A percentile compares a stretch with the other conserved stretches of the same genome.
These are phyloP conservation scores for Thamnaconus septentrionalis DNA, from an alignment of 2,113 vertebrate genomes.

Conservation along the genomic window DNA sequence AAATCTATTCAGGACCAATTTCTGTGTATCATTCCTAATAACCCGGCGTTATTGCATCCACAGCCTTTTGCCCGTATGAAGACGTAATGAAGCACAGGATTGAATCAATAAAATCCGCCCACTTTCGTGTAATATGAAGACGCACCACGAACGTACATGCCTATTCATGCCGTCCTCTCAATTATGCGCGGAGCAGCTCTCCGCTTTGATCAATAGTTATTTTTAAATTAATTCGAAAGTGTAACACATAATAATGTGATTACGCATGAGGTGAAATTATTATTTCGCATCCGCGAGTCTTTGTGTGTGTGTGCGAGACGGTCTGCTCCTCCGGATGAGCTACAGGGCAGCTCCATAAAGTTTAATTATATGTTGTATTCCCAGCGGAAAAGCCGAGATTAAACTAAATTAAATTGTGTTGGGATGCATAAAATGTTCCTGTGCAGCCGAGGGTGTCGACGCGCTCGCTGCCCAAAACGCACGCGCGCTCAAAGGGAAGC, in stretches of 20 bases:
- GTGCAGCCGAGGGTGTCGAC: background rate
- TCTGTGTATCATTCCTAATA: slow-evolving; percentile 48
- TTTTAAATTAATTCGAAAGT: slow-evolving; percentile 66
- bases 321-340: slow-evolving; percentile 58
- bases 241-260: slow-evolving; percentile 63
- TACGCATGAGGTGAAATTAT: slow-evolving; percentile 60
- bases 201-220: slow-evolving; percentile 64
- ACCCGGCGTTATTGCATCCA: slow-evolving; percentile 52
- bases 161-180: slow-evolving; percentile 57
- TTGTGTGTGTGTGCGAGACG: slow-evolving; percentile 43
- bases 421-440: slow-evolving; percentile 33
- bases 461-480: slow-evolving; percentile 8
- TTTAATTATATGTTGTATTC: slow-evolving; percentile 80
- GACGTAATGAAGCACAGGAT: slow-evolving; percentile 54
- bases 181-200: slow-evolving; percentile 40
- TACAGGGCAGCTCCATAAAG: slow-evolving; percentile 74
- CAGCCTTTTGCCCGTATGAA: slow-evolving; percentile 24
- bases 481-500: too few relatives aligned
- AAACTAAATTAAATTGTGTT: slow-evolving; percentile 81
- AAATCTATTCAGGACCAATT: slow-evolving; percentile 43
- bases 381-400: slow-evolving; percentile 77
- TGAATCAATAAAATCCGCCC: slow-evolving; percentile 54
- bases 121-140: slow-evolving; percentile 52
- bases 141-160: slow-evolving; percentile 39
- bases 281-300: slow-evolving; percentile 34